Conservation (phyloP, 2,113 vertebrate species). For the Lepus americanus region DNA sequence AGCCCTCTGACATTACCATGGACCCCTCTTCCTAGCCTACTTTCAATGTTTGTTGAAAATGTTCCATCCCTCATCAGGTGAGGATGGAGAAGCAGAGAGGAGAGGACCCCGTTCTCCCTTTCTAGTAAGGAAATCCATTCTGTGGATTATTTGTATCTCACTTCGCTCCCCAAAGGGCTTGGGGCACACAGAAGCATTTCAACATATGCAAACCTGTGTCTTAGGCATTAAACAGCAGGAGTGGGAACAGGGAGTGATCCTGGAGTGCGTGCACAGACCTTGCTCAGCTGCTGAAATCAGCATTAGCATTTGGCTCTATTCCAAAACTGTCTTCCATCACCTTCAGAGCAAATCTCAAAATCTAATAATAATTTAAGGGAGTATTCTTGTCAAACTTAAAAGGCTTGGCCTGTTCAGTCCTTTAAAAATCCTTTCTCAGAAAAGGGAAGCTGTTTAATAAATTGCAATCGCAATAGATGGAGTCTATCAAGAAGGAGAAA, state of each 20-base stretch:
- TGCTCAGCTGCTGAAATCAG: constrained; percentile 39
- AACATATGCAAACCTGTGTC: background rate
- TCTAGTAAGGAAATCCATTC: background rate
- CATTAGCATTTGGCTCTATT: constrained; percentile 36
- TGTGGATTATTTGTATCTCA: background rate
- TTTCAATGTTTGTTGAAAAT: background rate
- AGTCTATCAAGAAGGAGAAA: constrained; percentile 73
- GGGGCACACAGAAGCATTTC: background rate
- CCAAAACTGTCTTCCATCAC: constrained; percentile 61
- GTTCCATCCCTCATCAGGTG: background rate
- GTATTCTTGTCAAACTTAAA: constrained; percentile 72
- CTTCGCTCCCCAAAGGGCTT: constrained; percentile 27
- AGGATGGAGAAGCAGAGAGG: background rate
- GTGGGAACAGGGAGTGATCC: background rate
- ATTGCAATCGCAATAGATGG: constrained; percentile 73
- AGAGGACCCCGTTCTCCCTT: background rate
- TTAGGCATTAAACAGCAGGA: background rate
- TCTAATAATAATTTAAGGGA: constrained; percentile 73
- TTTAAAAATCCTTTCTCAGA: constrained; percentile 80
- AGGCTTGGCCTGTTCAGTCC: constrained; percentile 65
- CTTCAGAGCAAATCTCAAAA: constrained; percentile 65
- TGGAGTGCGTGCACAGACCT: background rate
- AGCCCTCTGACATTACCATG: background rate
- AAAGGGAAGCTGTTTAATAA: constrained; percentile 84
- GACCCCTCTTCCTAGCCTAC: background rate